Conservation (phyloP, 2,888 invertebrate species). For the Lathronympha strigana region DNA sequence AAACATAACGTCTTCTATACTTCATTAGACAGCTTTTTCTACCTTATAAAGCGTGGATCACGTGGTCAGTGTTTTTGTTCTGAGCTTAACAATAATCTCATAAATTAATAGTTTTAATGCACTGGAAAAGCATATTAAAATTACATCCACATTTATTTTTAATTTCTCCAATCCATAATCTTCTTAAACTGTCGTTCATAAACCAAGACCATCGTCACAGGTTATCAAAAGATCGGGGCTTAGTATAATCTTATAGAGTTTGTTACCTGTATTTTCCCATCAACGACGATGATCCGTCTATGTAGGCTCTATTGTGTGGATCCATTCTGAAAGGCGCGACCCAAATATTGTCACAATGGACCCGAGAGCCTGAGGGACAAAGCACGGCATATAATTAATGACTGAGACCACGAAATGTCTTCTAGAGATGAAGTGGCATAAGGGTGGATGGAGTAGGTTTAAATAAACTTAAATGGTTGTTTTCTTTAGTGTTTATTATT, state of each 20-base stretch:
- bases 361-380: conserved; percentile 73
- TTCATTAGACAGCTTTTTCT: too few species aligned
- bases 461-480: conserved; percentile 19
- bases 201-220: conserved; percentile 14
- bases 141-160: neutral
- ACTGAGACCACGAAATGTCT: conserved; percentile 78
- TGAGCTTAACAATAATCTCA: neutral
- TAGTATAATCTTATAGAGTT: conserved; percentile 43
- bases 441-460: conserved; percentile 43
- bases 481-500: conserved; percentile 8
- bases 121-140: conserved; percentile 4
- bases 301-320: conserved; percentile 69
- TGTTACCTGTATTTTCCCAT: conserved; percentile 69
- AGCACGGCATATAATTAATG: conserved; percentile 82
- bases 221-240: conserved; percentile 38
- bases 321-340: conserved; percentile 74
- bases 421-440: conserved; percentile 62
- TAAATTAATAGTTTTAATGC: conserved; percentile 11
- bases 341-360: conserved; percentile 83
- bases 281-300: conserved; percentile 73
- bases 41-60: too few species aligned
- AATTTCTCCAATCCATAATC: conserved; percentile 20
- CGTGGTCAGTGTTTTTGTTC: too few species aligned
- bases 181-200: conserved; percentile 29
- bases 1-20: too few species aligned